Base-by-base conservation (phyloP, 2,797 vertebrate species). In the Oreochromis grahami region DNA sequence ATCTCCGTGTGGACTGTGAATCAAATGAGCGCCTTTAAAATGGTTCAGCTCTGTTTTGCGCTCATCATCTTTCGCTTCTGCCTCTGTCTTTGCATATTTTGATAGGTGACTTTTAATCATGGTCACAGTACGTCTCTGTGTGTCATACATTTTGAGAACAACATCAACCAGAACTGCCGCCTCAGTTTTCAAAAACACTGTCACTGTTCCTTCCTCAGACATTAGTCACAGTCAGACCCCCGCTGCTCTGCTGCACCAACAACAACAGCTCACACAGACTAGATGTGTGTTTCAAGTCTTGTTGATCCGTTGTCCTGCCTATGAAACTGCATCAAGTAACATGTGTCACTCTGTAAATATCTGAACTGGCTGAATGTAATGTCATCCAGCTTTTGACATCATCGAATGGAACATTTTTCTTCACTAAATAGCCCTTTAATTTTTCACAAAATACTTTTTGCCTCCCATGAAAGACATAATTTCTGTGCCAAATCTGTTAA, bases 1-100 rank as follows among this genome's bases (percentile, higher is more conserved):
- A 92, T 94, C 89, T 91, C 88, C 14, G 80, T 89, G 87, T 91
- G 91, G 91, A 92, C 90, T 92, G 88, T 87, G 87, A 91, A 90
- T 94, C 87, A 93, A 94, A 94, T 91, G 83, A 93, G 85, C 79
- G 76, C 89, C 82, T 91, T 88, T 87, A 89, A 91, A 89, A 82
- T 76, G 85, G 74, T 92, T 92, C 88, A 86, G 77, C 79, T 83
- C 83, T 85, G 55, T 90, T 50, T 74, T 72, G 4, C 52, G 85
- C 60, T 51, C 78, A 14, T 51, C 8, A 48, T 51, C 26, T 77
- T 48, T 60, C 26, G 13, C 12, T 77, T 50, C 43, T 74, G 24
- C 26, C 43, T 32, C 56, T 78, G 84, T 34, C 77, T 84, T 53
- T 24, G 74, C 77, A 34, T 85, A 55, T 58, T 88, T 88, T 77